Percentiles rank a stretch among this genome's conserved stretches.
Evolutionary conservation across 2,888 invertebrate genomes (phyloP).

Genomic region (Drosophila neotestacea): DNA sequence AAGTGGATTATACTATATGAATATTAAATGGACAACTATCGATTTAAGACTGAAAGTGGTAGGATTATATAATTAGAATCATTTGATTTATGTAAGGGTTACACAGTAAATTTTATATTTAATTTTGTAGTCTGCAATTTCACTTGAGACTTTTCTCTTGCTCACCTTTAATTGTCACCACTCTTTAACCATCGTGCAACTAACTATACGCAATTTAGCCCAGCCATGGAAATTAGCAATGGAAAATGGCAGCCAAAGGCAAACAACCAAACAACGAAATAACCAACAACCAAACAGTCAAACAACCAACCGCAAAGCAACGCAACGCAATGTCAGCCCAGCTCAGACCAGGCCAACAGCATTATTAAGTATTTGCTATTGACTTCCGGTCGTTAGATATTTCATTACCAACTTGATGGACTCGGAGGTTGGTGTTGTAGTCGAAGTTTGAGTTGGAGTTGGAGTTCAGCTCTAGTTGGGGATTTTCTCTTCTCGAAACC

Average conservation of each 20-base stretch:
- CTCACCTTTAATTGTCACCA: constrained; percentile 51
- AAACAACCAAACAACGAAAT: constrained; percentile 36
- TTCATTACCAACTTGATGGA: constrained; percentile 75
- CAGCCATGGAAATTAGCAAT: constrained; percentile 58
- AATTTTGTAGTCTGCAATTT: background rate
- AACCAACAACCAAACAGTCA: background rate
- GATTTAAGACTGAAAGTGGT: too few species aligned
- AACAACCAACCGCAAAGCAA: constrained; percentile 63
- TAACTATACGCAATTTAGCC: constrained; percentile 44
- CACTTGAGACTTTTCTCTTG: background rate
- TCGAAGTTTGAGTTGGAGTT: background rate
- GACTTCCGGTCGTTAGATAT: constrained; percentile 83
- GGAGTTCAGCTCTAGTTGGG: constrained; percentile 17
- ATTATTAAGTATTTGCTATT: constrained; percentile 82
- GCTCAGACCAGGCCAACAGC: constrained; percentile 59
- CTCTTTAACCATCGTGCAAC: constrained; percentile 32
- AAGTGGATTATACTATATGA: background rate
- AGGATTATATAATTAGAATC: too few species aligned
- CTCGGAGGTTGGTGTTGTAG: constrained; percentile 14
- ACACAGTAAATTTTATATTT: background rate
- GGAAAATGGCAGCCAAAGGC: constrained; percentile 62
- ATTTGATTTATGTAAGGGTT: too few species aligned
- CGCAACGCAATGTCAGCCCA: constrained; percentile 33
- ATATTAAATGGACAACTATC: background rate
- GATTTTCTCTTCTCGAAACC: constrained; percentile 21